Evolutionary conservation across 2,888 invertebrate species (phyloP).

Genomic region (Campoplex capitator): DNA sequence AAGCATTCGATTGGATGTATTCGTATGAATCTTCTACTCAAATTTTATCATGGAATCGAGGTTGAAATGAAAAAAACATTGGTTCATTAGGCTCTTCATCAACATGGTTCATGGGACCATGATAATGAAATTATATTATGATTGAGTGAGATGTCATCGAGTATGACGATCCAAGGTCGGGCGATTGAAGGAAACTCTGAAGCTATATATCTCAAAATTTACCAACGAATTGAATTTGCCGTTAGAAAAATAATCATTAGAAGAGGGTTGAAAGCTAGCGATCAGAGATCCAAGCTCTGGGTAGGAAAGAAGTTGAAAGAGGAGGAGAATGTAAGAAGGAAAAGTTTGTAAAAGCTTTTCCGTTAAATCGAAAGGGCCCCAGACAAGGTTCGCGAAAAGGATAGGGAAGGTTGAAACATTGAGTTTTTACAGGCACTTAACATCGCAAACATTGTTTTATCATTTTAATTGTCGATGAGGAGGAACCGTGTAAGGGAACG

Average conservation of each 20-base stretch:
- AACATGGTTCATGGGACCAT: background rate
- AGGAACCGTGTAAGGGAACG: background rate
- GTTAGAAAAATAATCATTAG: conserved; percentile 20
- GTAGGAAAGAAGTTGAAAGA: background rate
- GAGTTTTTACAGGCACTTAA: conserved; percentile 81
- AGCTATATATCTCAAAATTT: background rate
- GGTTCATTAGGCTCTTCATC: background rate
- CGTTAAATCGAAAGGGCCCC: conserved; percentile 24
- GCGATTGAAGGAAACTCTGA: background rate
- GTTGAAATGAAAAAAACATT: conserved; percentile 23
- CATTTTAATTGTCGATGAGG: conserved; percentile 81
- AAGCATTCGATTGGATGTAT: background rate
- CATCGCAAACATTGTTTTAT: conserved; percentile 84
- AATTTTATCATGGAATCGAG: conserved; percentile 2
- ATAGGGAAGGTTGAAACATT: conserved; percentile 73
- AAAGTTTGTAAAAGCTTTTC: conserved; percentile 26
- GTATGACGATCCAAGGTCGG: background rate
- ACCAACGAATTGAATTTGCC: conserved; percentile 22
- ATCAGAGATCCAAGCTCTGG: conserved; percentile 6
- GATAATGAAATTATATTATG: conserved; percentile 21
- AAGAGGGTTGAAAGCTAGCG: background rate
- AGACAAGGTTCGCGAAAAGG: background rate
- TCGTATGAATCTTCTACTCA: conserved; percentile 1
- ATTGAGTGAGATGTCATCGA: background rate
- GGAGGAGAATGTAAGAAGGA: background rate